Percentiles rank a stretch among this genome's conserved stretches.
Conservation (phyloP, 2,113 vertebrate genomes). For the Melanocharis versteri region DNA sequence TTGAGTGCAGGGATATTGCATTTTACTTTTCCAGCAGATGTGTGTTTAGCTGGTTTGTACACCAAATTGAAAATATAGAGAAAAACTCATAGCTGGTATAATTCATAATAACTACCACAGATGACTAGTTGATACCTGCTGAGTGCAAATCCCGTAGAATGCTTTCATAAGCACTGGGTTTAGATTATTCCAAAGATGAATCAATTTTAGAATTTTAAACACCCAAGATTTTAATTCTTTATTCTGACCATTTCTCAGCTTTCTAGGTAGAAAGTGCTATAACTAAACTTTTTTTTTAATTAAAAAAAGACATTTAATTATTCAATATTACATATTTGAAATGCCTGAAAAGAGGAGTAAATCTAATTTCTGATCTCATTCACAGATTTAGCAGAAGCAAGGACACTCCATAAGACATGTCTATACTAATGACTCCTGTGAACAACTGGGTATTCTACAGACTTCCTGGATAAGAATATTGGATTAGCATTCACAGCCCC, state of each 20-base stretch:
- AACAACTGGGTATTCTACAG: not conserved
- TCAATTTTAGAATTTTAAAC: not conserved
- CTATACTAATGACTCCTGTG: not conserved
- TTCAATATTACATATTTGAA: not conserved
- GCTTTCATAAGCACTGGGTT: not conserved
- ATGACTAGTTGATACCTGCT: not conserved
- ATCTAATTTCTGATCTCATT: not conserved
- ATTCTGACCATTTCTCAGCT: not conserved
- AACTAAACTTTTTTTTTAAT: not conserved
- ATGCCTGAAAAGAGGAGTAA: not conserved
- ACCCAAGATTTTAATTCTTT: not conserved
- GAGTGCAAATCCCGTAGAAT: not conserved
- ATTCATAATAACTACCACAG: not conserved
- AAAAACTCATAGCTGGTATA: not conserved
- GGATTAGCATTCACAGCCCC: not conserved
- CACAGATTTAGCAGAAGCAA: not conserved
- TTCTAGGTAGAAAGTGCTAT: not conserved
- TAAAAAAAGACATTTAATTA: not conserved
- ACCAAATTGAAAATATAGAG: rapidly evolving
- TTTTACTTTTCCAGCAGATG: not conserved
- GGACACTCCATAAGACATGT: not conserved
- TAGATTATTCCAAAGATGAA: not conserved
- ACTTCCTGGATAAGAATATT: not conserved
- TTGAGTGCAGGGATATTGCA: not conserved
- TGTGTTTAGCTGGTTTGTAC: not conserved